Evolutionary conservation across 1,140 invertebrate species (phyloP), one percentile per base, ranked within the genome.

Genomic region (Akabosia matsudoensis): DNA sequence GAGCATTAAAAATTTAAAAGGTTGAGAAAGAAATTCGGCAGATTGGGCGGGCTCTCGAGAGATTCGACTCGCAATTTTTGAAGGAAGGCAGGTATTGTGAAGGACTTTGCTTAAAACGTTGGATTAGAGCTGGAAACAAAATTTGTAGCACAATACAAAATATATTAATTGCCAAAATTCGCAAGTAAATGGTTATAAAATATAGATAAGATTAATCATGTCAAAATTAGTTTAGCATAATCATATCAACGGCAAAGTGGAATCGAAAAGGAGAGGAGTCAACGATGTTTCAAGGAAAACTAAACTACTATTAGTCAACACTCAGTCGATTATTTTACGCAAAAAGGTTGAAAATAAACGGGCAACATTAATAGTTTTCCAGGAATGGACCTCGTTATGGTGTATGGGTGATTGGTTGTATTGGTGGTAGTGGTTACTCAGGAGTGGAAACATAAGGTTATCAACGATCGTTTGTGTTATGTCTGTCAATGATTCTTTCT

Each of bases 401-500:
- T n/a, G n/a, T n/a, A n/a, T n/a, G n/a, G n/a, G n/a, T n/a, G n/a
- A n/a, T n/a, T n/a, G n/a, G n/a, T n/a, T n/a, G n/a, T n/a, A n/a
- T n/a, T n/a, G n/a, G n/a, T n/a, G n/a, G n/a, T n/a, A n/a, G n/a
- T n/a, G n/a, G n/a, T n/a, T n/a, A n/a, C n/a, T n/a, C n/a, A n/a
- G 61, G 30, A 67, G 7, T 16, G 4, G 31, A 67, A 67, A 18
- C 13, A 4, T 10, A 13, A 10, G 61, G 61, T 67, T 67, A 30
- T 30, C 61, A 67, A 31, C 61, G 22, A 67, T 31, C 13, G 24
- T 67, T 67, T 24, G 3, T 67, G 10, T 56, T 16, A 56, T 56
- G 22, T 67, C n/a, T 22, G 13, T 13, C 7, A 3, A 61, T 10
- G 33, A 10, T 30, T 70, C 4, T 31, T 26, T 51, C 78, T 91